Conservation (phyloP, 2,888 invertebrate genomes). For the Baronia brevicornis region DNA sequence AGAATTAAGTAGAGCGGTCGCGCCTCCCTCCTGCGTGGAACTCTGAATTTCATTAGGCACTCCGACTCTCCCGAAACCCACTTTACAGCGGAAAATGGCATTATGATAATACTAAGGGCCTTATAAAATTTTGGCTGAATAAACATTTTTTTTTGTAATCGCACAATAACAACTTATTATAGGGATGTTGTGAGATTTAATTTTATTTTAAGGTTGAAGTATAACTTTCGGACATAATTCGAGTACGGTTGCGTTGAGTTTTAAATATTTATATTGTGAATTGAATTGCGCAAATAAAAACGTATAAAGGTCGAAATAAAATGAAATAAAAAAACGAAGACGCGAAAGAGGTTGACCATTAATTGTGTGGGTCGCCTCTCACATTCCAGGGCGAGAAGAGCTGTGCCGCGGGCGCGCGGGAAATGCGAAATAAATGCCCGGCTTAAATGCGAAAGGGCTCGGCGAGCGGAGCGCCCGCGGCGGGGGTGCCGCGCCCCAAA, state of each 20-base stretch:
- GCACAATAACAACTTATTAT: constrained; percentile 49
- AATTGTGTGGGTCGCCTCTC: constrained; percentile 50
- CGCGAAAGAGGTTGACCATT: constrained; percentile 49
- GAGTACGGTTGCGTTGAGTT: too few species aligned
- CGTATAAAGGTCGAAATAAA: constrained; percentile 15
- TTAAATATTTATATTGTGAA: too few species aligned
- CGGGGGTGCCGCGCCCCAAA: constrained; percentile 71
- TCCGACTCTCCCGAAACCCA: constrained; percentile 61
- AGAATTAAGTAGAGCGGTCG: constrained; percentile 71
- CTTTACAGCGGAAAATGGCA: constrained; percentile 72
- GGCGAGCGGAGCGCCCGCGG: constrained; percentile 57
- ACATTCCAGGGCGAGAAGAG: constrained; percentile 41
- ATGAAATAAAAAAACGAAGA: constrained; percentile 28
- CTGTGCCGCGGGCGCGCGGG: constrained; percentile 52
- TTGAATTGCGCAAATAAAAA: too few species aligned
- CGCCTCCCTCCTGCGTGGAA: constrained; percentile 38
- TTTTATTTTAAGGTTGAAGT: constrained; percentile 25
- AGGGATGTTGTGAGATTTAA: constrained; percentile 28
- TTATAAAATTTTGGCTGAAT: constrained; percentile 70
- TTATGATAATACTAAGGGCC: constrained; percentile 71
- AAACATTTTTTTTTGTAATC: constrained; percentile 67
- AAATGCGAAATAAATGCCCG: constrained; percentile 74
- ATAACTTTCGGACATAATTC: constrained; percentile 5
- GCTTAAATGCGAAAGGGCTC: constrained; percentile 71
- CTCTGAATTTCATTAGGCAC: constrained; percentile 72